Conservation (phyloP, 2,113 vertebrate species). For the Rhipidura dahli region DNA sequence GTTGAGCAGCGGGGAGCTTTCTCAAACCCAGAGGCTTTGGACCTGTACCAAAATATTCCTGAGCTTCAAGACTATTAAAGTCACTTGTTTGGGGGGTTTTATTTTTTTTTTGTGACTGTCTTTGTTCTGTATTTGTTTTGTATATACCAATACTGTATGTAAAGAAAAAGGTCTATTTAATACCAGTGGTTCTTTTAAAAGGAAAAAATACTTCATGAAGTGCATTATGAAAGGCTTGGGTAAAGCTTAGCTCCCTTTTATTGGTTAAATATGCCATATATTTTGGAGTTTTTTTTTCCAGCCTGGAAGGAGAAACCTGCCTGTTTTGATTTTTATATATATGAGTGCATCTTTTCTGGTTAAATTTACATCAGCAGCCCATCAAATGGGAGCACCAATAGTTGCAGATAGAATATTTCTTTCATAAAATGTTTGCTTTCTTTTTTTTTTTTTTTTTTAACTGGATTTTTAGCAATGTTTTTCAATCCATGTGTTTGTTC, state of each 20-base stretch:
- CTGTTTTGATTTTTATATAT: not conserved
- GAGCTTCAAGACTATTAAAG: conserved; percentile 90
- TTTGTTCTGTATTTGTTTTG: not conserved
- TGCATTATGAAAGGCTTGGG: conserved; percentile 16
- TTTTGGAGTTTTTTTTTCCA: not conserved
- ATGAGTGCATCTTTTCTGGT: not conserved
- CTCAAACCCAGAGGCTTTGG: conserved; percentile 91
- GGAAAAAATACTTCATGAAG: not conserved
- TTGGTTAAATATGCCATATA: not conserved
- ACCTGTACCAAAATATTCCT: conserved; percentile 89
- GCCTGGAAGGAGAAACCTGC: not conserved
- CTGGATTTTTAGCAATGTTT: not conserved
- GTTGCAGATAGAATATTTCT: not conserved
- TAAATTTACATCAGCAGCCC: not conserved
- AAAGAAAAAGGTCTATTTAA: conserved; percentile 47
- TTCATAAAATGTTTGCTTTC: not conserved
- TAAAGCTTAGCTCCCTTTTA: not conserved
- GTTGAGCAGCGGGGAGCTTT: conserved; percentile 87
- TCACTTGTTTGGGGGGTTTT: not conserved
- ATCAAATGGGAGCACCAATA: not conserved
- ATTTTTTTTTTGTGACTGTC: not conserved
- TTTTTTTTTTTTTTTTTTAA: not conserved
- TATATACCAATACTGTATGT: conserved; percentile 24
- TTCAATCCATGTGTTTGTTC: not conserved
- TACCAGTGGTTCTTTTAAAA: not conserved